A percentile compares a stretch with the other conserved stretches of the same genome.
phyloP scores from a whole-genome alignment of 2,113 vertebrate species.

The Antechinus flavipes region DNA sequence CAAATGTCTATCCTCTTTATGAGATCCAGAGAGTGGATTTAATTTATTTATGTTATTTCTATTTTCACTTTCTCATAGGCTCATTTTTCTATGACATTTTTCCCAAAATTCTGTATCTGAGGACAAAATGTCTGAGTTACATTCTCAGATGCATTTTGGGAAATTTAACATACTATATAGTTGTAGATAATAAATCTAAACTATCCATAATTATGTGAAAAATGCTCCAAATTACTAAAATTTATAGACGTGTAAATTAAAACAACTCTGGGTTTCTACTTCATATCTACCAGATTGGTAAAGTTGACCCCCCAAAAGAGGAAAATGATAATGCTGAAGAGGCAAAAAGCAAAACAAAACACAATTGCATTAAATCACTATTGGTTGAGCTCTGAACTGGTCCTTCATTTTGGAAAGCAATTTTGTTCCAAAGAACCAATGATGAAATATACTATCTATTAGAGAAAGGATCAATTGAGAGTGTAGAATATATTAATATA shows the following conservation, averaged over 20 bases:
- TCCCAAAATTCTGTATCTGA: constrained; percentile 54
- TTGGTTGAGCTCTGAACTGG: not conserved
- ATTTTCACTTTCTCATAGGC: constrained; percentile 44
- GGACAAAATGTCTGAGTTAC: constrained; percentile 36
- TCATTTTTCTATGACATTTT: constrained; percentile 58
- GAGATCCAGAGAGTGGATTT: constrained; percentile 57
- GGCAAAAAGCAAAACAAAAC: not conserved
- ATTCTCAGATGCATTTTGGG: not conserved
- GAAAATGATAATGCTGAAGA: not conserved
- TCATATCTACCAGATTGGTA: not conserved
- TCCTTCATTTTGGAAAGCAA: not conserved
- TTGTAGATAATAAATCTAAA: not conserved
- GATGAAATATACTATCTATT: not conserved
- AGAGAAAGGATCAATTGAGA: not conserved
- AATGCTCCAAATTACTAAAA: not conserved
- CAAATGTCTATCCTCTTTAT: constrained; percentile 54
- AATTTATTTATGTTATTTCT: constrained; percentile 40
- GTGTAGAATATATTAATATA: not conserved
- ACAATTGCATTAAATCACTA: not conserved
- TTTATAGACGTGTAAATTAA: not conserved
- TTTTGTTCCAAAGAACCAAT: not conserved
- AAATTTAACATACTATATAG: constrained; percentile 1
- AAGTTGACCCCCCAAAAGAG: not conserved
- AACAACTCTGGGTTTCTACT: not conserved
- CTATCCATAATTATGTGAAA: not conserved